A percentile compares a stretch with the other conserved stretches of the same genome.
phyloP scores from a whole-genome alignment of 1,140 invertebrate genomes.

The Aphelenchoides fujianensis region DNA sequence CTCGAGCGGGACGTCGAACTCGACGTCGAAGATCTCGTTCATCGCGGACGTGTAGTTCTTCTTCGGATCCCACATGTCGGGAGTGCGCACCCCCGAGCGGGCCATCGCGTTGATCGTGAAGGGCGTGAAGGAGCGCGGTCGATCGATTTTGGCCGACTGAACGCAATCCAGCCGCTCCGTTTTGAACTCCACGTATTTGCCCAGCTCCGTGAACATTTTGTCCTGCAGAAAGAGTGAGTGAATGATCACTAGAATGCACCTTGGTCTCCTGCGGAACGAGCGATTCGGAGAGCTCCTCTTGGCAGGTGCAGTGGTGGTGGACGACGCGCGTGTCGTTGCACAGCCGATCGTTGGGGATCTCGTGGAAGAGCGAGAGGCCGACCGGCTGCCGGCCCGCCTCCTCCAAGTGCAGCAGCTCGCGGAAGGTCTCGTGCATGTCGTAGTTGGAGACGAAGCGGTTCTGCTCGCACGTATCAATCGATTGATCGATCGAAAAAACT shows the following conservation, averaged over 20 bases:
- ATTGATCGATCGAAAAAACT: background rate
- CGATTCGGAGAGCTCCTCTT: constrained; percentile 11
- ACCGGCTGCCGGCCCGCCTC: constrained; percentile 11
- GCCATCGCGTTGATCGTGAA: constrained; percentile 2
- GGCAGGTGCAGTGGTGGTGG: constrained; percentile 46
- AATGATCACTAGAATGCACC: background rate
- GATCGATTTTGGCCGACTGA: background rate
- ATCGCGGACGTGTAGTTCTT: background rate
- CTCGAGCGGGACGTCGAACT: background rate
- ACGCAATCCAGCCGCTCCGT: constrained; percentile 2
- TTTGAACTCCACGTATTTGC: background rate
- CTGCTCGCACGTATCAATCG: background rate
- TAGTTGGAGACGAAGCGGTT: constrained; percentile 44
- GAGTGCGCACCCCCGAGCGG: background rate
- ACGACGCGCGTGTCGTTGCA: constrained; percentile 41
- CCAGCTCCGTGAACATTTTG: background rate
- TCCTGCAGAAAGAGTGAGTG: too few species aligned
- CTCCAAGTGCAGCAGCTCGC: constrained; percentile 41
- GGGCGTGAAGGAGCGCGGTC: background rate
- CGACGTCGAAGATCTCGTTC: constrained; percentile 13
- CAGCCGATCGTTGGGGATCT: constrained; percentile 42
- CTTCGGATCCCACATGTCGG: background rate
- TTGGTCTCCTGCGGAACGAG: background rate
- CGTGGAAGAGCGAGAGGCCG: constrained; percentile 44
- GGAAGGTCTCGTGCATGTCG: constrained; percentile 51